phyloP scores from a whole-genome alignment of 2,888 invertebrate genomes.

The Ophion ellenae region DNA sequence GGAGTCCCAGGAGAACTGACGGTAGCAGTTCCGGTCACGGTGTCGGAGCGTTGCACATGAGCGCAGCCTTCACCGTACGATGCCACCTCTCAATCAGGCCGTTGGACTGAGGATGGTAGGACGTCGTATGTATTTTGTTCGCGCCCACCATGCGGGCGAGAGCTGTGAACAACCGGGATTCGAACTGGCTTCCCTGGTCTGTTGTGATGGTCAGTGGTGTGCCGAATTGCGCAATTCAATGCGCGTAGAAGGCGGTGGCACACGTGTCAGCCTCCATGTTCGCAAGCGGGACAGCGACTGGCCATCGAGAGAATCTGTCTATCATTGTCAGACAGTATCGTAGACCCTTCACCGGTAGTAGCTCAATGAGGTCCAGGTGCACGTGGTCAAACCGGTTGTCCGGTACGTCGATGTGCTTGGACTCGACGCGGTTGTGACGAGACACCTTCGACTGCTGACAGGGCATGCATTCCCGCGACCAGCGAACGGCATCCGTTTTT shows the following conservation, averaged over 20 bases:
- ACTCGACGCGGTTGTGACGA: constrained; percentile 45
- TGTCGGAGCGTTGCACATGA: constrained; percentile 9
- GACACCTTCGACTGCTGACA: constrained; percentile 55
- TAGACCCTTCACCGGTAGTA: constrained; percentile 67
- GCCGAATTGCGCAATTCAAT: no score
- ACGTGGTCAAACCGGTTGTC: constrained; percentile 48
- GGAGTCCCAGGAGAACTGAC: constrained; percentile 64
- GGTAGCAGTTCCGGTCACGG: constrained; percentile 15
- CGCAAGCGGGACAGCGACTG: constrained; percentile 74
- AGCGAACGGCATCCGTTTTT: constrained; percentile 51
- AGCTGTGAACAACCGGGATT: no score
- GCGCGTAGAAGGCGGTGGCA: no score
- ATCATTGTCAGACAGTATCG: constrained; percentile 77
- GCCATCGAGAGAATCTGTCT: constrained; percentile 76
- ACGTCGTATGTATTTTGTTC: no score
- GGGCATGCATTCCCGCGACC: constrained; percentile 62
- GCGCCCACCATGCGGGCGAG: no score
- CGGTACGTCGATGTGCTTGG: constrained; percentile 43
- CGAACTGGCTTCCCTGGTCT: no score
- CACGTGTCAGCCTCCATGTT: no score
- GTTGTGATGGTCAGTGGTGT: no score
- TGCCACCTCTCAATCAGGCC: constrained; percentile 64
- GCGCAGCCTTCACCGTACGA: constrained; percentile 56
- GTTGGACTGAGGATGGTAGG: constrained; percentile 29
- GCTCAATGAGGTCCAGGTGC: constrained; percentile 59